Conservation (phyloP, 1,140 invertebrate genomes). For the Brachionus sp. region DNA sequence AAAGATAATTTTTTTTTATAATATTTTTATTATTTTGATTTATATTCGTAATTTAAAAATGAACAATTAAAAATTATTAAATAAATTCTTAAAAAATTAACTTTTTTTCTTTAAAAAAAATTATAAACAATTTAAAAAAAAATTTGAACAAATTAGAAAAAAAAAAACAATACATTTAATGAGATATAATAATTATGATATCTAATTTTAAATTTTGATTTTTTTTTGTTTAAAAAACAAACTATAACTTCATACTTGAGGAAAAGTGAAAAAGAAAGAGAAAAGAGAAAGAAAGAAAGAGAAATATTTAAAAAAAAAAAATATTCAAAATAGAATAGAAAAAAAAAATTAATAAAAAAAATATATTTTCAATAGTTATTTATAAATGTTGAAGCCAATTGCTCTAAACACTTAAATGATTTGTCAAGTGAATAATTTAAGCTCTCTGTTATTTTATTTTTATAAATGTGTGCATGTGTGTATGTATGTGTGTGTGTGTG, state of each 20-base stretch:
- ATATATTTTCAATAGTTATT: conserved; percentile 25
- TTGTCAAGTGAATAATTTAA: conserved; percentile 8
- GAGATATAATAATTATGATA: background rate
- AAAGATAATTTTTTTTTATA: background rate
- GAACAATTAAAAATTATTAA: background rate
- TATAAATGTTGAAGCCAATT: background rate
- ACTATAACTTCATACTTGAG: background rate
- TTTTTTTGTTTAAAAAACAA: background rate
- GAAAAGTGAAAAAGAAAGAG: background rate
- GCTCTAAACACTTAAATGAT: conserved; percentile 2
- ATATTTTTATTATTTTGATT: conserved; percentile 23
- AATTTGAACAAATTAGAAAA: background rate
- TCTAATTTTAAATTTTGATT: background rate
- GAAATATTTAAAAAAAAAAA: background rate
- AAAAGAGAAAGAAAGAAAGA: background rate
- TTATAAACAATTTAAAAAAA: conserved; percentile 25
- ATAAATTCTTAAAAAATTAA: conserved; percentile 10
- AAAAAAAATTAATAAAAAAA: conserved; percentile 14
- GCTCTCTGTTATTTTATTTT: background rate
- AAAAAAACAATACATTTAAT: conserved; percentile 28
- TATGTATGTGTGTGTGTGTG: background rate
- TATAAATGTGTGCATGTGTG: no score
- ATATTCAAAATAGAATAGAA: background rate
- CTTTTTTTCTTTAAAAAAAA: background rate
- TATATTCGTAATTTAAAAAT: background rate